Base-by-base conservation (phyloP, 2,113 vertebrate species). In the Anseranas semipalmata region DNA sequence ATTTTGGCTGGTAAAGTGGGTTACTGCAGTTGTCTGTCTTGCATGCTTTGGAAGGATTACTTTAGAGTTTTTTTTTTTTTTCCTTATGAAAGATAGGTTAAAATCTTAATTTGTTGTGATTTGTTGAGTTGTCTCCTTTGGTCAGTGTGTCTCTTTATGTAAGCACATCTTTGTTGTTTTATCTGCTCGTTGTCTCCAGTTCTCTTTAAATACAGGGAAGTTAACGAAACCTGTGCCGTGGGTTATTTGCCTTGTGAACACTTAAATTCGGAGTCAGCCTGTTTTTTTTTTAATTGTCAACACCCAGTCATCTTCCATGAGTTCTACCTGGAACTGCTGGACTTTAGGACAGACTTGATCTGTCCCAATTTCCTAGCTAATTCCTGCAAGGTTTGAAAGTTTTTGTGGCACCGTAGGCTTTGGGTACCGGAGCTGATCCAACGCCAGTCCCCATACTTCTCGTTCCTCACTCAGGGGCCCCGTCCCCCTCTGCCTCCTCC, bases 401-500 rank as follows among this genome's bases (percentile, higher is more conserved):
- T 71, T 16, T 4, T 62, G 65, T 50, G 66, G 37, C 53, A 12
- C 24, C 0, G 4, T 30, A 52, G 27, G 6, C n/a, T 68, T 37
- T 45, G 73, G 60, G 6, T 12, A 24, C 16, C 46, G 12, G n/a
- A 62, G 74, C 56, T 25, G 32, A 16, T 70, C 50, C 46, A 12
- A 21, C 3, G 0, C 22, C 4, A 3, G 9, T n/a, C 25, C 63
- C 32, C 2, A 0, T 0, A 0, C 16, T 74, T 52, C 39, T 39
- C 16, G 3, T 13, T 74, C 55, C 37, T 50, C 22, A 15, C 7
- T 3, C 2, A 1, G 21, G 2, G 30, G 2, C 30, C 27, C 46
- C 32, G n/a, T 15, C n/a, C 56, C 33, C 13, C 41, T 77, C 35
- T 79, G 28, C 27, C 18, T 41, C n/a, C 45, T 10, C 2, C 0